Base-by-base conservation (phyloP, 1,140 invertebrate genomes). In the roundworm (Caenorhabditis elegans) region DNA sequence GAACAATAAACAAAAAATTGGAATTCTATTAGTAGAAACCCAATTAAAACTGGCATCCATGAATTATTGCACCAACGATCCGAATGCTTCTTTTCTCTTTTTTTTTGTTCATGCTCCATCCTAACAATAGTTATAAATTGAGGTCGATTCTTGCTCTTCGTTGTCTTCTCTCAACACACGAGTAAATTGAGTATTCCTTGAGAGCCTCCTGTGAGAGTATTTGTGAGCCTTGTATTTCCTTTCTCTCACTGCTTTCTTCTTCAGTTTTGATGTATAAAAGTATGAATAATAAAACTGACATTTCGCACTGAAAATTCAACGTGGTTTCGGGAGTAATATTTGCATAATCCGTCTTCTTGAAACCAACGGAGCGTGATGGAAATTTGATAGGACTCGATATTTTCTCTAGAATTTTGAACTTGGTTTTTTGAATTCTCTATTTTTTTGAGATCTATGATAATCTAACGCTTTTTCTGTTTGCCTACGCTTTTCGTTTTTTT, bases 101-200 rank as follows among this genome's bases (percentile, higher is more conserved):
- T 39, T 39, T 39, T n/a, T n/a, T n/a, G n/a, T 26, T 39, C 34
- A 31, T 39, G 60, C 60, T 39, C 60, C 60, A 34, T 39, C 34
- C 34, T 70, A 39, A 70, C 60, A 70, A 70, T 70, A 31, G 60
- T 39, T 70, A 70, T 39, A 70, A 70, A 70, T 70, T 70, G 60
- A 70, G 60, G 60, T 70, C 60, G 60, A 39, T 24, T 31, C n/a
- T 43, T 70, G 60, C 60, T 70, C n/a, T n/a, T 70, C 60, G 34
- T 70, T 70, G 60, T 70, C 60, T 70, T 70, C 53, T 36, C 60
- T 31, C 60, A 70, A 36, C 34, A 60, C 55, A 36, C 26, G 34
- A 70, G 60, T 39, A 70, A 70, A 70, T 70, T 70, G 60, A 70
- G 60, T 70, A 70, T 70, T 70, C 60, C 19, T 39, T 22, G 34